Evolutionary conservation across 2,888 invertebrate species (phyloP).

Genomic region (Eumacrocentrus americanus): DNA sequence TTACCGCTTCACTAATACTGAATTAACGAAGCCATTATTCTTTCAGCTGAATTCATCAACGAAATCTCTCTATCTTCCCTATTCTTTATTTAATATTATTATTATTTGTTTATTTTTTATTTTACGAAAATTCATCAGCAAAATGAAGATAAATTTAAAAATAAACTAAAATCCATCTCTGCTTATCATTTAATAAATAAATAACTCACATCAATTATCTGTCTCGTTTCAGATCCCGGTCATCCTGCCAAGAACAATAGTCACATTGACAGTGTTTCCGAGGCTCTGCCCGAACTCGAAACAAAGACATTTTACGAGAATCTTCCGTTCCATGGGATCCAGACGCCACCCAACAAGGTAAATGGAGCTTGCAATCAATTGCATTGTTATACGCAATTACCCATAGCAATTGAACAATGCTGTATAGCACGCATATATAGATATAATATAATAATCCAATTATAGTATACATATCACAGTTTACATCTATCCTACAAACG

Average conservation of each 20-base stretch:
- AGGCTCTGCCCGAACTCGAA: slow-evolving; percentile 79
- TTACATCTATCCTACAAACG: too few species aligned
- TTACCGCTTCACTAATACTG: too few species aligned
- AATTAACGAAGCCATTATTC: neutral
- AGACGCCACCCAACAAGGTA: slow-evolving; percentile 94
- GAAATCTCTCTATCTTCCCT: neutral
- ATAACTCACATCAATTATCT: slow-evolving; percentile 18
- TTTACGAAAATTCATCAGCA: neutral
- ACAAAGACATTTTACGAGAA: slow-evolving; percentile 89
- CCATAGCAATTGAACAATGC: neutral
- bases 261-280: slow-evolving; percentile 63
- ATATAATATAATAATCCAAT: too few species aligned
- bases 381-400: neutral
- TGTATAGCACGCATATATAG: too few species aligned
- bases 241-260: slow-evolving; percentile 55
- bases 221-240: slow-evolving; percentile 56
- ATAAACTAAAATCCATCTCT: slow-evolving; percentile 16
- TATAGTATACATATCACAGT: too few species aligned
- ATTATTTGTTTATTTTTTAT: neutral
- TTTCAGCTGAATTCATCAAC: neutral
- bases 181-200: neutral
- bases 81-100: neutral
- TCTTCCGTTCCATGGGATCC: slow-evolving; percentile 92
- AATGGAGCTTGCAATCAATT: slow-evolving; percentile 36
- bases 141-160: neutral